A percentile compares a stretch with the other conserved stretches of the same genome.
Evolutionary conservation across 1,140 invertebrate species (phyloP).

Genomic region (Zaprionus africanus): DNA sequence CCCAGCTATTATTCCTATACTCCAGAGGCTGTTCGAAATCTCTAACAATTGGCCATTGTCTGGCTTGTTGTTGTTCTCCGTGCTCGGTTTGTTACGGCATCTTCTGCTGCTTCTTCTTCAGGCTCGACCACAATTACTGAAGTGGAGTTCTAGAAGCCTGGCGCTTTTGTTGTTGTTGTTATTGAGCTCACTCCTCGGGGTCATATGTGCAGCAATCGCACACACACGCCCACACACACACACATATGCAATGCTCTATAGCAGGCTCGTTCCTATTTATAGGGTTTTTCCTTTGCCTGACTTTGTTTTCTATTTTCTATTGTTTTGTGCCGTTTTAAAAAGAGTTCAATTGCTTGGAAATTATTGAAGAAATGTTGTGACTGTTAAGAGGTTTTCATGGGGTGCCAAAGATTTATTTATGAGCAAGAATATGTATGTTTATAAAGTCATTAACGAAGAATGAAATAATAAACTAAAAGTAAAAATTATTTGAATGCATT

Average conservation of each 20-base stretch:
- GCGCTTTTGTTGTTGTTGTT: slow-evolving; percentile 62
- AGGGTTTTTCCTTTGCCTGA: slow-evolving; percentile 33
- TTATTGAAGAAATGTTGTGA: slow-evolving; percentile 47
- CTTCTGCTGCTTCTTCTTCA: slow-evolving; percentile 35
- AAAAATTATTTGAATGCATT: no score
- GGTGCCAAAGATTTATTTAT: neutral
- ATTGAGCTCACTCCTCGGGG: slow-evolving; percentile 15
- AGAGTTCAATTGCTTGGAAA: slow-evolving; percentile 41
- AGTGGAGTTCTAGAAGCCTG: slow-evolving; percentile 39
- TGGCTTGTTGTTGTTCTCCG: slow-evolving; percentile 32
- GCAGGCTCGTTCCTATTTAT: slow-evolving; percentile 10
- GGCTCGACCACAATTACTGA: slow-evolving; percentile 61
- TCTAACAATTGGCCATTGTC: slow-evolving; percentile 78
- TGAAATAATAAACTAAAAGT: no score
- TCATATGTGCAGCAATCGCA: slow-evolving; percentile 26
- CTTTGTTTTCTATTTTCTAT: slow-evolving; percentile 26
- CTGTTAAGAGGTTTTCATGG: neutral
- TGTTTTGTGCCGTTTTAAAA: slow-evolving; percentile 30
- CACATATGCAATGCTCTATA: slow-evolving; percentile 36
- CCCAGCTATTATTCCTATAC: slow-evolving; percentile 60
- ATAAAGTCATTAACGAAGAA: no score
- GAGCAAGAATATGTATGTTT: neutral
- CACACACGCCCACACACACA: slow-evolving; percentile 39
- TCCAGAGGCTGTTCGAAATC: slow-evolving; percentile 35
- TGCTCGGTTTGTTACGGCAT: slow-evolving; percentile 49